Conservation (phyloP, 2,113 vertebrate genomes). For the Sinocyclocheilus anophthalmus region DNA sequence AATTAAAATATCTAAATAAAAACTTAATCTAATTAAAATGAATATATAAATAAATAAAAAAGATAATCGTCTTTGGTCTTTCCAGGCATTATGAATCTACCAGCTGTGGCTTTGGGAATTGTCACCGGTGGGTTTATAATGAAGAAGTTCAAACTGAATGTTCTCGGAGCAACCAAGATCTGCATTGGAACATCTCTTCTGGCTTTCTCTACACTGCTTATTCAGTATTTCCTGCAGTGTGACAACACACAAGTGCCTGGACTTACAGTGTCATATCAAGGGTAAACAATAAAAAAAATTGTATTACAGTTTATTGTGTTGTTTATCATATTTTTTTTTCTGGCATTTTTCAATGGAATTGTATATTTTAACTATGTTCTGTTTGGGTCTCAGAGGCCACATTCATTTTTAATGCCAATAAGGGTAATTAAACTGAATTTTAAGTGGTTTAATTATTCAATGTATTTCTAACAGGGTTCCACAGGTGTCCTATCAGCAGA, state of each 20-base stretch:
- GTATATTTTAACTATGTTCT: too few species aligned
- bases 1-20: too few species aligned
- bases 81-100: slow-evolving; percentile 88
- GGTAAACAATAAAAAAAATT: slow-evolving; percentile 73
- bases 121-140: slow-evolving; percentile 88
- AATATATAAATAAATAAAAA: neutral
- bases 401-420: neutral
- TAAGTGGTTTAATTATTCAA: neutral
- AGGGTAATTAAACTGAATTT: neutral
- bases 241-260: slow-evolving; percentile 85
- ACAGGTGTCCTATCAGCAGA: slow-evolving; percentile 66
- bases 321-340: neutral
- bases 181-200: slow-evolving; percentile 69
- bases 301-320: neutral
- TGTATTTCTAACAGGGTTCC: slow-evolving; percentile 66
- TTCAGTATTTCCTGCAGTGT: slow-evolving; percentile 82
- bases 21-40: too few species aligned
- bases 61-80: neutral
- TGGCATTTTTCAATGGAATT: neutral
- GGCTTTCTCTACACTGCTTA: slow-evolving; percentile 78
- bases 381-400: too few species aligned
- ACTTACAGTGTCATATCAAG: slow-evolving; percentile 84
- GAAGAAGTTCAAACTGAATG: slow-evolving; percentile 83
- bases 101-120: slow-evolving; percentile 91
- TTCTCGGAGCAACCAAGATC: slow-evolving; percentile 83